phyloP scores from a whole-genome alignment of 1,140 invertebrate species.

The Drosophila obscura region DNA sequence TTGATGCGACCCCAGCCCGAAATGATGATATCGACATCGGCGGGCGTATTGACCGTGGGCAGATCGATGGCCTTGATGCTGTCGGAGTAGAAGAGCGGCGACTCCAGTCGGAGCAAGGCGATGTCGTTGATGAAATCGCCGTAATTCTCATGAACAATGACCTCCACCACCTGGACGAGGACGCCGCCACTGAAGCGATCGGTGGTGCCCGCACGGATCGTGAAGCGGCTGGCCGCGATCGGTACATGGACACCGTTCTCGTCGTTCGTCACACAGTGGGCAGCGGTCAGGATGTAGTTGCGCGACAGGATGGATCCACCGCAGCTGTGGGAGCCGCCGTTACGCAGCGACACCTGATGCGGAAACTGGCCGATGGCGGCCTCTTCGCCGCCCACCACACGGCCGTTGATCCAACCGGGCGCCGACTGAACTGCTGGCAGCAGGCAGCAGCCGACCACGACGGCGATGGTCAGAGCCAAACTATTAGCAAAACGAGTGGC shows the following conservation, averaged over 20 bases:
- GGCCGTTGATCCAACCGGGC: slow-evolving; percentile 21
- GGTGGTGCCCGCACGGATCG: slow-evolving; percentile 56
- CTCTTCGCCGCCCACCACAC: slow-evolving; percentile 85
- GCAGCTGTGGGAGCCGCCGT: slow-evolving; percentile 83
- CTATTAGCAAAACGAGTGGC: background rate
- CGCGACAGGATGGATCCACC: slow-evolving; percentile 86
- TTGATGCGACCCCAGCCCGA: slow-evolving; percentile 85
- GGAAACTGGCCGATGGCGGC: slow-evolving; percentile 83
- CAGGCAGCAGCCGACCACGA: background rate
- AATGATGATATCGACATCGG: slow-evolving; percentile 66
- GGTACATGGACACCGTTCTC: background rate
- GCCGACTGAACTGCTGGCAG: slow-evolving; percentile 36
- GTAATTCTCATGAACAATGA: slow-evolving; percentile 81
- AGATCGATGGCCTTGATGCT: slow-evolving; percentile 78
- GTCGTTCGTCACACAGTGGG: slow-evolving; percentile 84
- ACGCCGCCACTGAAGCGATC: slow-evolving; percentile 63
- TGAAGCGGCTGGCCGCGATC: slow-evolving; percentile 18
- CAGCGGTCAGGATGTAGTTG: slow-evolving; percentile 85
- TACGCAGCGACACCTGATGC: slow-evolving; percentile 84
- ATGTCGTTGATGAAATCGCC: slow-evolving; percentile 84
- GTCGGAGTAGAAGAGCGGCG: slow-evolving; percentile 65
- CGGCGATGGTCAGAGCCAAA: background rate
- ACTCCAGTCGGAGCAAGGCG: slow-evolving; percentile 83
- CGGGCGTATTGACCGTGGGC: slow-evolving; percentile 60
- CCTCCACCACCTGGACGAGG: slow-evolving; percentile 34